These are phyloP conservation scores for Cynopterus brachyotis DNA, from an alignment of 2,113 vertebrate genomes.

Conservation along the genomic window DNA sequence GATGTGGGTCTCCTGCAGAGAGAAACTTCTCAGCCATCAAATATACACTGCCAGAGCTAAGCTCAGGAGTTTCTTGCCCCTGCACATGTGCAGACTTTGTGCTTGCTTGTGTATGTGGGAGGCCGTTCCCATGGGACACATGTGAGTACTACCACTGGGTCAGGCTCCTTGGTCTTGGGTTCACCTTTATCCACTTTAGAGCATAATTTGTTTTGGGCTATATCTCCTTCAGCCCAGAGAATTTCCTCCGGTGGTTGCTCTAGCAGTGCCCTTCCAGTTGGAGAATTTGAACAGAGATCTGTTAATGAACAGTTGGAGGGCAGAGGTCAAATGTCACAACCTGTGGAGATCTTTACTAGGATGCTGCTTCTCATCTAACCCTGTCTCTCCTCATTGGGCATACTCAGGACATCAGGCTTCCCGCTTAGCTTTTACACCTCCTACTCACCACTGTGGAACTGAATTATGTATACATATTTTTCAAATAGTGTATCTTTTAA, in stretches of 20 bases:
- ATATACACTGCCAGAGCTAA: not conserved
- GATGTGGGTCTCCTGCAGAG: not conserved
- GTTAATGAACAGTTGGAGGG: not conserved
- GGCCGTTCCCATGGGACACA: accelerated
- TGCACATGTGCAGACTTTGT: not conserved
- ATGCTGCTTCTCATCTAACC: not conserved
- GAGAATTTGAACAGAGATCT: not conserved
- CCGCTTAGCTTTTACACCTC: not conserved
- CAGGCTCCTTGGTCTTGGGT: not conserved
- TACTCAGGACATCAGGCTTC: not conserved
- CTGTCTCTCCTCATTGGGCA: not conserved
- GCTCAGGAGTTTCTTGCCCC: not conserved
- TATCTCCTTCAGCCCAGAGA: not conserved
- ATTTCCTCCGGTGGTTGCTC: not conserved
- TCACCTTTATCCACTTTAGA: not conserved
- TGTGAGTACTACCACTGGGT: not conserved
- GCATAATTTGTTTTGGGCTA: not conserved
- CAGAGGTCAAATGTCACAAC: not conserved
- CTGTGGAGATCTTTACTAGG: not conserved
- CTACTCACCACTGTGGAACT: not conserved
- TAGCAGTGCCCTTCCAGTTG: not conserved
- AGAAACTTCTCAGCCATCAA: constrained; percentile 38
- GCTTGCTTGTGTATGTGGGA: not conserved
- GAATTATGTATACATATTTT: not conserved
- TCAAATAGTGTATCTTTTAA: not conserved